Base-by-base conservation (phyloP, 2,113 vertebrate species). In the Perca schrenkii region DNA sequence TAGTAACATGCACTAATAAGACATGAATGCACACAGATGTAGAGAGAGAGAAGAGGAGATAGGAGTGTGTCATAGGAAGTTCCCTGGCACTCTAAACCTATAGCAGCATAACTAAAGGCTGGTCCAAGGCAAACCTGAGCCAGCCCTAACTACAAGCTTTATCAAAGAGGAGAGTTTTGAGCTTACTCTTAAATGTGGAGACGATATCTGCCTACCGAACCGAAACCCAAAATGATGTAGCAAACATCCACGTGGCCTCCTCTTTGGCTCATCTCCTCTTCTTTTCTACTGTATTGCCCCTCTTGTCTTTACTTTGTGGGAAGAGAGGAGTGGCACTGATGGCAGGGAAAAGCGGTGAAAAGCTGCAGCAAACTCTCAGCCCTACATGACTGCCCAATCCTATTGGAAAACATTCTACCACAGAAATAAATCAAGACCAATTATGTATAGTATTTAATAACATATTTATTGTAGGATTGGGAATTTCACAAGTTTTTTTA, bases 401-500 rank as follows among this genome's bases (percentile, higher is more conserved):
- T 61, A 8, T 2, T 10, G 14, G 31, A 34, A 4, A 34, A 34
- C 31, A 34, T 34, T 34, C 31, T 34, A 34, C 31, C 31, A 34
- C 31, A 34, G 31, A 34, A 34, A 34, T 34, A 6, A 34, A 34
- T 6, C 36, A 46, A 62, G 8, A 69, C 12, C 66, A 49, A 77
- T 54, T 25, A 77, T 67, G n/a, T 34, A 34, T 34, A 6, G 6
- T 62, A 31, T 77, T 67, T 47, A 57, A 69, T 71, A 71, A 46
- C 40, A 61, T 52, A 67, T 79, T 86, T 53, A 58, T 62, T 34
- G 65, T 40, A 57, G 74, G 74, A 10, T 22, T 75, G 4, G 12
- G 61, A 74, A 70, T 74, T 49, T 76, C 31, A 21, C 21, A 43
- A 2, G 2, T 47, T 52, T 78, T 78, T 71, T 68, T 10, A 34